Evolutionary conservation across 1,140 invertebrate species (phyloP), one percentile per base, ranked within the genome.

Genomic region (Venustaconcha ellipsiformis): DNA sequence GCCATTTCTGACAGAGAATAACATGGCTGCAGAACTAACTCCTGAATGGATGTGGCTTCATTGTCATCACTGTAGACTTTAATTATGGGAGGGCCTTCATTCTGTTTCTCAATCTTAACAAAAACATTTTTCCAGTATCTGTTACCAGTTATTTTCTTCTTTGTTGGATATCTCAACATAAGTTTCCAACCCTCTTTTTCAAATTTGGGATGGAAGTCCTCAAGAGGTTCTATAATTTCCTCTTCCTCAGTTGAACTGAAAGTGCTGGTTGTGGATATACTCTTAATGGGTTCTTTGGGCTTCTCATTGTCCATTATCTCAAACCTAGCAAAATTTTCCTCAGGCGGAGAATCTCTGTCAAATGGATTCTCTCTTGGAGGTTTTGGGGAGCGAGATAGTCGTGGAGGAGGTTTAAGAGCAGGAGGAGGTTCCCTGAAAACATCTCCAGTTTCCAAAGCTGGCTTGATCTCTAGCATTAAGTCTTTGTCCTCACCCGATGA

Each of bases 121-220:
- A 94, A 97, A 59, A 99, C 95, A 87, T 98, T 98, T 90, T 99
- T 99, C 98, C 98, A 99, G 89, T 96, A 99, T 76, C 97, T 92
- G 83, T 89, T 91, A 60, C 83, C 83, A 0, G 98, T 99, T 72
- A 99, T 96, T 89, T 98, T 99, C 92, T 99, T 99, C 89, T 99
- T 99, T 82, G 96, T 97, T 11, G 97, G 97, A 85, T 98, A 96
- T 18, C 97, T 92, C 55, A 99, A 91, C 76, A 98, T 95, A 94
- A 99, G 95, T 87, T 99, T 97, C 97, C 97, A 99, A 26, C 96
- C 96, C n/a, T 96, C 94, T 0, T 93, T 96, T 59, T 82, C 80
- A 83, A 95, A 96, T 62, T 92, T 92, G 1, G 94, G 93, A 67
- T 96, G 92, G 89, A 98, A 99, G 26, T 96, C 94, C 90, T 97